Evolutionary conservation across 1,140 invertebrate species (phyloP).

Genomic region (Propsilocerus akamusi): DNA sequence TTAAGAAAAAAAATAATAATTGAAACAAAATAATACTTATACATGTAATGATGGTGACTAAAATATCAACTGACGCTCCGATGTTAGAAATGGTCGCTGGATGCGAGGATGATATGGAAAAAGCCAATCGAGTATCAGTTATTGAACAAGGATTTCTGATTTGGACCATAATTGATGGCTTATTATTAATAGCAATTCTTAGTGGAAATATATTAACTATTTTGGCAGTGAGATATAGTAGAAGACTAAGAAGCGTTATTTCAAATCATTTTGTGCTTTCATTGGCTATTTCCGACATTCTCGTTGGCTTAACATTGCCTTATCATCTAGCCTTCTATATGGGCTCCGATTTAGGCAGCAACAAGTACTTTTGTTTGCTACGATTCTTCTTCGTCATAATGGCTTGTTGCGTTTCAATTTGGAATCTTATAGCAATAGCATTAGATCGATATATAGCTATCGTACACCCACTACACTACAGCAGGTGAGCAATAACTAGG

Average conservation of each 20-base stretch:
- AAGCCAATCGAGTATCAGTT: neutral
- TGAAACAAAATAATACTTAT: neutral
- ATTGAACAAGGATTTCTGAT: slow-evolving; percentile 8
- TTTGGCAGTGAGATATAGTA: slow-evolving; percentile 41
- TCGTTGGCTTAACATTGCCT: slow-evolving; percentile 49
- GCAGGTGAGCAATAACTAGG: slow-evolving; percentile 28
- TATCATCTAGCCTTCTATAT: slow-evolving; percentile 56
- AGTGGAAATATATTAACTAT: slow-evolving; percentile 53
- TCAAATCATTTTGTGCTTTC: slow-evolving; percentile 57
- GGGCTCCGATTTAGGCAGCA: slow-evolving; percentile 29
- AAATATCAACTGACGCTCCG: neutral
- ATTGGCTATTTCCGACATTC: slow-evolving; percentile 49
- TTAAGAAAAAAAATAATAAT: neutral
- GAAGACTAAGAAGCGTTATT: slow-evolving; percentile 37
- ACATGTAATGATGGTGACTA: neutral
- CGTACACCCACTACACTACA: slow-evolving; percentile 59
- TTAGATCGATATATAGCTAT: slow-evolving; percentile 69
- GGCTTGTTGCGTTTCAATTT: slow-evolving; percentile 54
- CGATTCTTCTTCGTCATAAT: slow-evolving; percentile 50
- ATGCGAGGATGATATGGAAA: neutral
- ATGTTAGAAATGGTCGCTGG: too few relatives aligned
- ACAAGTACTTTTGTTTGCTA: slow-evolving; percentile 39
- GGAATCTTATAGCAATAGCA: slow-evolving; percentile 65
- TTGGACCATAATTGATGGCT: slow-evolving; percentile 38
- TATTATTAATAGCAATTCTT: slow-evolving; percentile 42